Conservation (phyloP, 2,797 vertebrate species). For the Betta splendens region DNA sequence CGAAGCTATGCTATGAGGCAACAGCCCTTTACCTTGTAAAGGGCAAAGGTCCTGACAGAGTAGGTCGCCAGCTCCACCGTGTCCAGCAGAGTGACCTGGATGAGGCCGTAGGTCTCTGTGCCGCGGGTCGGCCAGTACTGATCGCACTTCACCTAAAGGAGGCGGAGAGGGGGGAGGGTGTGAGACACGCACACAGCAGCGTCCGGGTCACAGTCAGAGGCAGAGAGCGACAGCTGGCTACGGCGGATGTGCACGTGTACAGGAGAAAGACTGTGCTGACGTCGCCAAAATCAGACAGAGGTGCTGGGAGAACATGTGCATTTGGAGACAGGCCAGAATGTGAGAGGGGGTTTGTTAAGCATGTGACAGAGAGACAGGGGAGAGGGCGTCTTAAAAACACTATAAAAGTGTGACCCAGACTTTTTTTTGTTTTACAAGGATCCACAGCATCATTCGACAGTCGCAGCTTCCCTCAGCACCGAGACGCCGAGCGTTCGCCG, state of each 20-base stretch:
- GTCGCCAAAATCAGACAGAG: conserved; percentile 38
- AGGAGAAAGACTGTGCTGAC: conserved; percentile 25
- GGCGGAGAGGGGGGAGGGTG: conserved; percentile 16
- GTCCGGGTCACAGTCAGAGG: conserved; percentile 19
- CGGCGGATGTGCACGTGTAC: conserved; percentile 28
- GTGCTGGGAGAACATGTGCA: conserved; percentile 40
- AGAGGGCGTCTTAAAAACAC: conserved; percentile 11
- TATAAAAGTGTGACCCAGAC: conserved; percentile 20
- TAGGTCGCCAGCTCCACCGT: conserved; percentile 97
- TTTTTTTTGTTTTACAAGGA: conserved; percentile 35
- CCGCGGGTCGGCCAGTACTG: conserved; percentile 98
- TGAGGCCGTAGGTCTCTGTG: conserved; percentile 94
- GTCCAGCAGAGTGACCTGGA: conserved; percentile 95
- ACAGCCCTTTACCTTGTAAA: conserved; percentile 98
- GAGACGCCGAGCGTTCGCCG: conserved; percentile 38
- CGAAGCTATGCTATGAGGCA: conserved; percentile 8
- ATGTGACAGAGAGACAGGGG: conserved; percentile 25
- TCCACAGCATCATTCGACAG: conserved; percentile 43
- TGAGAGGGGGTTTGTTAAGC: conserved; percentile 40
- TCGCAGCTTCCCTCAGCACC: conserved; percentile 50
- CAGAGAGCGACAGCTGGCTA: conserved; percentile 26
- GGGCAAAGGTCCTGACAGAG: conserved; percentile 95
- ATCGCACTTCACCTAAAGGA: conserved; percentile 93
- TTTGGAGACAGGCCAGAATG: conserved; percentile 27
- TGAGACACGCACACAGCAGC: conserved; percentile 27